These are phyloP conservation scores for Meloidogyne hapla DNA, from an alignment of 1,140 invertebrate genomes.

Conservation along the genomic window DNA sequence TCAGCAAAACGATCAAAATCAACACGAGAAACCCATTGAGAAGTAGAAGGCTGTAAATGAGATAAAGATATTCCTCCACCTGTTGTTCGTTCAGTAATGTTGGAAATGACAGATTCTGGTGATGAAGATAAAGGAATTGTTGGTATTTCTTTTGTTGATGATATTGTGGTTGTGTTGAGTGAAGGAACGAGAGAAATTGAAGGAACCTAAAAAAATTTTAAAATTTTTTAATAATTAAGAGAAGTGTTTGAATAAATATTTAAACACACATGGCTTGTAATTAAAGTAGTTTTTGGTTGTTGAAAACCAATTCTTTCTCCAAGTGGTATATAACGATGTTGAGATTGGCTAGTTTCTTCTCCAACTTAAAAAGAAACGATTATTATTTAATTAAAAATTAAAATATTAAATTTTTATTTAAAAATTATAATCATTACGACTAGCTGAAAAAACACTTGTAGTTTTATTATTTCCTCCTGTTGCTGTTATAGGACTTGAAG, in stretches of 20 bases:
- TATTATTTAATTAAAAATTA: too few species aligned
- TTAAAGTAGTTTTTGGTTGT: background rate
- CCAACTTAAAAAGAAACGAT: background rate
- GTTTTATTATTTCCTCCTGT: background rate
- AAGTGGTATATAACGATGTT: background rate
- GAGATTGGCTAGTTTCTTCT: background rate
- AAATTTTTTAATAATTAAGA: background rate
- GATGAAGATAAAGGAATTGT: background rate
- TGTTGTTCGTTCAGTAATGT: too few species aligned
- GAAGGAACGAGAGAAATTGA: background rate
- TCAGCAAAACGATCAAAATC: slow-evolving; percentile 21
- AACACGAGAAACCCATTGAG: background rate
- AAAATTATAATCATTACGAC: background rate
- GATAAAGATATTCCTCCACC: background rate
- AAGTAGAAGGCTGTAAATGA: background rate
- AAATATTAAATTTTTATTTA: background rate
- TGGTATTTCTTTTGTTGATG: background rate
- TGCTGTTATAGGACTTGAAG: background rate
- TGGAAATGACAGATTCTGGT: background rate
- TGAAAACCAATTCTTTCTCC: background rate
- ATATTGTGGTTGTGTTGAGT: background rate
- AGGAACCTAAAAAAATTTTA: background rate
- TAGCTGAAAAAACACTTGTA: background rate
- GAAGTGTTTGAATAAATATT: background rate
- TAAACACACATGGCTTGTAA: background rate